phyloP scores from a whole-genome alignment of 2,113 vertebrate genomes.

The Limnothrissa miodon region DNA sequence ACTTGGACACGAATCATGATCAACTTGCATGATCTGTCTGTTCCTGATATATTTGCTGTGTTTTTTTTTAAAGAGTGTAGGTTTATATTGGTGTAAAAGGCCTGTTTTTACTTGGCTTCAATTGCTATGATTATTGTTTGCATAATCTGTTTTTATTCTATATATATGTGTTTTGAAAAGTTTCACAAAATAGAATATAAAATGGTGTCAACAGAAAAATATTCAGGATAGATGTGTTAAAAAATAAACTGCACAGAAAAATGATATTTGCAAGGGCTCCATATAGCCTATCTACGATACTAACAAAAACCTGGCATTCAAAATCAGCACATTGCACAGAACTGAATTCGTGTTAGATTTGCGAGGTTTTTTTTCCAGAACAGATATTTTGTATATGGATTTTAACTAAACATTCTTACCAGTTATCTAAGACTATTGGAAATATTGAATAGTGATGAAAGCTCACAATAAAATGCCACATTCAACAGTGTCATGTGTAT shows the following conservation, averaged over 20 bases:
- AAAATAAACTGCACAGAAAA: not conserved
- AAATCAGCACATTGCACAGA: not conserved
- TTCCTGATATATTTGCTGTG: not conserved
- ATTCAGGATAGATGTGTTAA: not conserved
- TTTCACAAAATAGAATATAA: not conserved
- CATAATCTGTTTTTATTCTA: not conserved
- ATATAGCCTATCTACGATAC: not conserved
- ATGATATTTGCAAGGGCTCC: not conserved
- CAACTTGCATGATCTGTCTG: constrained; percentile 7
- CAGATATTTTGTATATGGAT: not conserved
- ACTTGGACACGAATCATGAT: constrained; percentile 16
- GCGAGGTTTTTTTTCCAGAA: not conserved
- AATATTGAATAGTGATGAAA: not conserved
- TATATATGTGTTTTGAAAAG: not conserved
- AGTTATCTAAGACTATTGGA: not conserved
- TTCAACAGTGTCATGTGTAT: not conserved
- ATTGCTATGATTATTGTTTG: not conserved
- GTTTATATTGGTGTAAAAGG: not conserved
- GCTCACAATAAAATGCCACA: not conserved
- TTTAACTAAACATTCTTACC: not conserved
- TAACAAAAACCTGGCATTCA: not conserved
- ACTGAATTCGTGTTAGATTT: not conserved
- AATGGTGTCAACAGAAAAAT: not conserved
- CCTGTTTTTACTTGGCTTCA: not conserved
- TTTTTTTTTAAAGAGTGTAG: constrained; percentile 5